Percentiles rank a stretch among this genome's conserved stretches.
These are phyloP conservation scores for Hyperopisus bebe DNA, from an alignment of 2,113 vertebrate species.

Conservation along the genomic window DNA sequence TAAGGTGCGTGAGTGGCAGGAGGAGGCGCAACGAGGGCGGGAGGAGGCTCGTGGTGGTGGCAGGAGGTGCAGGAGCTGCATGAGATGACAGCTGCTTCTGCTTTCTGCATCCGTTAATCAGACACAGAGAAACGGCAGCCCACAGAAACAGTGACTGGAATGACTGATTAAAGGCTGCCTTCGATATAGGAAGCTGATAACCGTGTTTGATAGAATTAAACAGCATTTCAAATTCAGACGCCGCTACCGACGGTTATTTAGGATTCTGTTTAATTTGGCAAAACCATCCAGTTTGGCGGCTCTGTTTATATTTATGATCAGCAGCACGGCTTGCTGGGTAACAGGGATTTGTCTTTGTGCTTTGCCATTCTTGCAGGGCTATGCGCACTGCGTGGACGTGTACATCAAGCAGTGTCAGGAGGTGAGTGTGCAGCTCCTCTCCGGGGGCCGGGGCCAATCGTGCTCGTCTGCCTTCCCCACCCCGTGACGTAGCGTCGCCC, in stretches of 20 bases:
- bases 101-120: not conserved
- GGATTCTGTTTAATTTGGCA: conserved; percentile 2
- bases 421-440: conserved; percentile 55
- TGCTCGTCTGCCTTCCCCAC: not conserved
- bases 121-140: not conserved
- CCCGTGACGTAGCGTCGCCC: not conserved
- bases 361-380: conserved; percentile 67
- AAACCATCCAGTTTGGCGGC: not conserved
- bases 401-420: conserved; percentile 99
- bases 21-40: conserved; percentile 4
- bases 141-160: not conserved
- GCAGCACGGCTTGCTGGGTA: not conserved
- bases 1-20: conserved; percentile 70
- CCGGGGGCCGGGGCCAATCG: no score
- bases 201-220: not conserved
- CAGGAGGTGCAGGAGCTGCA: not conserved
- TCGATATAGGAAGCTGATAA: not conserved
- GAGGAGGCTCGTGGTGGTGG: not conserved
- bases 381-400: conserved; percentile 97
- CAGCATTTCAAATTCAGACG: not conserved
- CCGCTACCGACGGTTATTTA: not conserved
- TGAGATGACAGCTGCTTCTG: not conserved
- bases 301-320: conserved; percentile 7
- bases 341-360: conserved; percentile 23
- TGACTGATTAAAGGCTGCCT: not conserved